Percentiles rank a stretch among this genome's conserved stretches.
phyloP scores from a whole-genome alignment of 2,888 invertebrate species.

The Limnephilus auricula region DNA sequence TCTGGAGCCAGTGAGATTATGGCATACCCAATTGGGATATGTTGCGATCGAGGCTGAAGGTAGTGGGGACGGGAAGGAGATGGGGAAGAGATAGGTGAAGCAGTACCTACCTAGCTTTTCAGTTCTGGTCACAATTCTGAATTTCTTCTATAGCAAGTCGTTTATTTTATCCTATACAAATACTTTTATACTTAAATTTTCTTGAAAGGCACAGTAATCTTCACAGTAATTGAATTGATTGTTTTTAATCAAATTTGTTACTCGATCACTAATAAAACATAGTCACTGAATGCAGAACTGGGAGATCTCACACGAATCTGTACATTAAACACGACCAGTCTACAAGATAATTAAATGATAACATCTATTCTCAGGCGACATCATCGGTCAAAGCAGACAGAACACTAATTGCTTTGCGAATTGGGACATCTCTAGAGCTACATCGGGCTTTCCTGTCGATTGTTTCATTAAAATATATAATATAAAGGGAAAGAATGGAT shows the following conservation, averaged over 20 bases:
- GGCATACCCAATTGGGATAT: too few species aligned
- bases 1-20: too few species aligned
- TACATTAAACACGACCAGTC: not conserved
- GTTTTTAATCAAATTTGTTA: not conserved
- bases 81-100: too few species aligned
- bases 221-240: not conserved
- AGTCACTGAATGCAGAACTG: not conserved
- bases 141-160: too few species aligned
- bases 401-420: constrained; percentile 5
- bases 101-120: too few species aligned
- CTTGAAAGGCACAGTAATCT: not conserved
- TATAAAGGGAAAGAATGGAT: not conserved
- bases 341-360: constrained; percentile 20
- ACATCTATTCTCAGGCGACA: not conserved
- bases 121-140: too few species aligned
- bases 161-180: too few species aligned
- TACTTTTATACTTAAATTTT: not conserved
- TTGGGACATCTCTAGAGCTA: not conserved
- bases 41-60: too few species aligned
- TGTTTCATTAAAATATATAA: not conserved
- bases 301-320: not conserved
- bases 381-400: not conserved
- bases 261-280: not conserved
- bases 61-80: too few species aligned
- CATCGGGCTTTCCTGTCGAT: not conserved